Evolutionary conservation across 2,888 invertebrate genomes (phyloP), one percentile per base, ranked within the genome.

Genomic region (Deilephila elpenor): DNA sequence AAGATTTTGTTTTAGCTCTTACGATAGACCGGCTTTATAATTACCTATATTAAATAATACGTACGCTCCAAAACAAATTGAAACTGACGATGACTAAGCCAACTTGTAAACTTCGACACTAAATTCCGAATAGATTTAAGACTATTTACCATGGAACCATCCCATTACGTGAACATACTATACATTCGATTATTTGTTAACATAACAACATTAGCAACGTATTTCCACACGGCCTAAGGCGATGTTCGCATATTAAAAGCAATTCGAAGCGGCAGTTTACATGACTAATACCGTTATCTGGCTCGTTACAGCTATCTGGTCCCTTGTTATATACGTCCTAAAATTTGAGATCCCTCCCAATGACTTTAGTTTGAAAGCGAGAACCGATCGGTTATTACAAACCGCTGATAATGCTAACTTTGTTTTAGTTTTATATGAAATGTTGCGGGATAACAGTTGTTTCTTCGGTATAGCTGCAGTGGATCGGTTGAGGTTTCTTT

Each of bases 261-360:
- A 79, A 89, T 93, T 90, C 86, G 84, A 89, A 92, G 91, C 91
- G 89, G 86, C 88, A 87, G 90, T 91, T 90, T 86, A 88, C 88
- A 88, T 91, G 89, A 88, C 87, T 90, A 88, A 88, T 83, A 78
- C 78, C 80, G 84, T 88, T 91, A 92, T 92, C 91, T 88, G 84
- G 85, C 87, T 75, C 78, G 78, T 78, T 75, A 73, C 44, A 72
- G 73, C 34, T 72, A 72, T 70, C 71, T 37, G 60, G 61, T 70
- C 83, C 79, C 74, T 74, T 71, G 76, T 79, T 77, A 79, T 80
- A 80, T 79, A 75, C 78, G 80, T 83, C 82, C 83, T 82, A 83
- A 83, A 82, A 84, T 90, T 90, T 84, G 88, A 88, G 87, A 87
- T 84, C 83, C 82, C 78, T 80, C 76, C 80, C 83, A 89, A 89